These are phyloP conservation scores for Actinia equina DNA, from an alignment of 64 coral and sea anemone genomes.

Conservation along the genomic window DNA sequence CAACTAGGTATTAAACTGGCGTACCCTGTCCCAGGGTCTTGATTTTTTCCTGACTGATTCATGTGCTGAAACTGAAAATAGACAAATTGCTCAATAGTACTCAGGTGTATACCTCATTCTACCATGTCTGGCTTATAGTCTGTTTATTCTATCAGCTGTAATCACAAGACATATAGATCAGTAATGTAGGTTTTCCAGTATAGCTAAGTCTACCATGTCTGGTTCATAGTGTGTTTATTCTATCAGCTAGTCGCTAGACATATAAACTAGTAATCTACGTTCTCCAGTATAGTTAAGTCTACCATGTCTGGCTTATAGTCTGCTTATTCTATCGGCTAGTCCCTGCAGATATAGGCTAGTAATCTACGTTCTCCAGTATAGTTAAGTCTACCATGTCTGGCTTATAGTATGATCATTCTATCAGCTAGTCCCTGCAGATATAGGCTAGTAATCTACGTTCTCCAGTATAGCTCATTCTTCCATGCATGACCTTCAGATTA, in stretches of 20 bases:
- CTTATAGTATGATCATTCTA: no score
- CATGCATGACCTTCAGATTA: slow-evolving; percentile 36
- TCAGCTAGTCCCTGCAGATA: background rate
- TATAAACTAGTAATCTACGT: slow-evolving; percentile 46
- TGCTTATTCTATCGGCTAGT: slow-evolving; percentile 15
- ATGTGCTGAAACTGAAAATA: no score
- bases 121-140: no score
- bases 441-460: slow-evolving; percentile 13
- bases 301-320: no score
- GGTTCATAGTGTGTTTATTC: no score
- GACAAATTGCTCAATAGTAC: no score
- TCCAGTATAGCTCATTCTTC: slow-evolving; percentile 38
- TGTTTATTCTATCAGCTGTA: background rate
- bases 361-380: slow-evolving; percentile 29
- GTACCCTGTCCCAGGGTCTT: no score
- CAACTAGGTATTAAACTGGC: no score
- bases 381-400: no score
- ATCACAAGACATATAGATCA: slow-evolving; percentile 56
- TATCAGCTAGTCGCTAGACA: slow-evolving; percentile 43
- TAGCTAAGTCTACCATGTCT: no score
- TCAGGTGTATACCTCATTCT: no score
- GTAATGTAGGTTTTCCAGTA: slow-evolving; percentile 23
- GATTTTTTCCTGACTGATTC: no score
- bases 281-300: background rate
- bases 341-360: slow-evolving; percentile 47